Percentiles rank a stretch among this genome's conserved stretches.
Conservation (phyloP, 2,888 invertebrate species). For the Lasioglossum calceatum region DNA sequence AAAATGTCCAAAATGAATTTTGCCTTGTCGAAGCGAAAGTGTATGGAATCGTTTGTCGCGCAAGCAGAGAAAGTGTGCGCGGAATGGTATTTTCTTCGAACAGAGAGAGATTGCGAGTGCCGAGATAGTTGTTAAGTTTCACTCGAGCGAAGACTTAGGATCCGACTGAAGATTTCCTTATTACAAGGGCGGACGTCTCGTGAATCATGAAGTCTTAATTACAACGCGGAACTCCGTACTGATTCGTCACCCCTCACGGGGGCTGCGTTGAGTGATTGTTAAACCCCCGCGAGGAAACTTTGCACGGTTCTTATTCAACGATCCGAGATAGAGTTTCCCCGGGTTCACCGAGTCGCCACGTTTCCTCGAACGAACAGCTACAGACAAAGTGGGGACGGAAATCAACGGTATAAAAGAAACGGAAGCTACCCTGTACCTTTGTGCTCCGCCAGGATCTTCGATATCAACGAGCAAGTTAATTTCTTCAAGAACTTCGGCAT, state of each 20-base stretch:
- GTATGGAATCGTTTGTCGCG: background rate
- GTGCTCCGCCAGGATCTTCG: background rate
- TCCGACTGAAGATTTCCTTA: background rate
- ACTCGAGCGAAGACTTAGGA: background rate
- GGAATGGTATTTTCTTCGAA: background rate
- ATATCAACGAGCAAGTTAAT: background rate
- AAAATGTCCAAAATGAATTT: background rate
- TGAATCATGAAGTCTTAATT: slow-evolving; percentile 26
- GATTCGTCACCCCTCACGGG: slow-evolving; percentile 15
- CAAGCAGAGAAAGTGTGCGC: background rate
- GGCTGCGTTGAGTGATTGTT: slow-evolving; percentile 30
- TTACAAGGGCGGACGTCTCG: slow-evolving; percentile 4
- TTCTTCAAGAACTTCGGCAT: background rate
- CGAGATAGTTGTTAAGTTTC: background rate
- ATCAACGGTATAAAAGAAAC: slow-evolving; percentile 9
- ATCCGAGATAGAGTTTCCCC: background rate
- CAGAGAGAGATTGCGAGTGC: background rate
- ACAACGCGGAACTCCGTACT: background rate
- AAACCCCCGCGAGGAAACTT: slow-evolving; percentile 34
- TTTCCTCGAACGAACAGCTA: slow-evolving; percentile 7
- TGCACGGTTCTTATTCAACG: slow-evolving; percentile 41
- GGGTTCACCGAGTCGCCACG: background rate
- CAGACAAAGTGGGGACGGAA: background rate
- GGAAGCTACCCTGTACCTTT: background rate
- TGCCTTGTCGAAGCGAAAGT: background rate